phyloP scores from a whole-genome alignment of 2,113 vertebrate genomes.

The Gobio gobio region DNA sequence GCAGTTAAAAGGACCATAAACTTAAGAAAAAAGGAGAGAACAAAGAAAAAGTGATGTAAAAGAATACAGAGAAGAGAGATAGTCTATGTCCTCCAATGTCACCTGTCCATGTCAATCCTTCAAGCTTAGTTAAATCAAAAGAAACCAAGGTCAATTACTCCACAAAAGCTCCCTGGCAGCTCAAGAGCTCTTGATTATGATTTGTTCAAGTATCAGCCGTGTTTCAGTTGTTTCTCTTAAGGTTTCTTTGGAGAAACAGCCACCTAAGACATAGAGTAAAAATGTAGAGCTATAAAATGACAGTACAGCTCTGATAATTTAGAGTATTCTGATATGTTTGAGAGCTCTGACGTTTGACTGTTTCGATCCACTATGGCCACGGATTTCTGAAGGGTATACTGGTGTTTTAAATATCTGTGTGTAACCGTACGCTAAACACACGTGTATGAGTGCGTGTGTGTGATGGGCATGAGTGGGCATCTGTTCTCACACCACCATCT shows the following conservation, averaged over 20 bases:
- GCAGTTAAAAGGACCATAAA: too few relatives aligned
- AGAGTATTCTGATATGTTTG: too few relatives aligned
- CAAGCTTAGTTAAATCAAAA: background rate
- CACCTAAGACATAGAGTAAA: background rate
- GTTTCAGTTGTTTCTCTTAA: background rate
- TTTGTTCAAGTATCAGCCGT: background rate
- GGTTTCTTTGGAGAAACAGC: background rate
- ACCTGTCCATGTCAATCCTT: background rate
- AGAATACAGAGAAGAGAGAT: background rate
- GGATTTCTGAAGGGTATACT: background rate
- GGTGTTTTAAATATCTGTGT: background rate
- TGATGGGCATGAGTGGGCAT: constrained; percentile 23
- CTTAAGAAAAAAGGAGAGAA: background rate
- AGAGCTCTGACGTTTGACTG: background rate
- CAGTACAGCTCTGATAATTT: background rate
- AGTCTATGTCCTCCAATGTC: background rate
- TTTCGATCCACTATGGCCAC: background rate
- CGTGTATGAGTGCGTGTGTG: constrained; percentile 9
- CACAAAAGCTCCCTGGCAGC: background rate
- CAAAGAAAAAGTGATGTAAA: background rate
- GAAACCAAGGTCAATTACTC: background rate
- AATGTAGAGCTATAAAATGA: background rate
- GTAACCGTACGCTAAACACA: constrained; percentile 7
- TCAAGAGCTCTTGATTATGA: background rate
- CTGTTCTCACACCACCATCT: constrained; percentile 25